phyloP scores from a whole-genome alignment of 2,888 invertebrate genomes.

The Himalopsyche japonica region DNA sequence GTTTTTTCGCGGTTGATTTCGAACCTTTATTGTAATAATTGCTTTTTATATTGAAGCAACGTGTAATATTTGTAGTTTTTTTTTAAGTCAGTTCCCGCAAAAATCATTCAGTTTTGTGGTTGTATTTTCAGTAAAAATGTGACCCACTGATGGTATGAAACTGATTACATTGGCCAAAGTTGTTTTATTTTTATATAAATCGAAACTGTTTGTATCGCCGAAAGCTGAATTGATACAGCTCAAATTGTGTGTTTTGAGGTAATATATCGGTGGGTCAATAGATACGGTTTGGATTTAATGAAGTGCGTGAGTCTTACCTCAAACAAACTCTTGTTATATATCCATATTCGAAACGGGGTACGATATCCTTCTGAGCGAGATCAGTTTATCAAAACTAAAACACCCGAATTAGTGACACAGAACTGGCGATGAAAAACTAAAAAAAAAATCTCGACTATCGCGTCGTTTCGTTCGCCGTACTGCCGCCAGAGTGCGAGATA shows the following conservation, averaged over 20 bases:
- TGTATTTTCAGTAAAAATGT: neutral
- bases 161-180: neutral
- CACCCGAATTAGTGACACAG: neutral
- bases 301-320: constrained; percentile 1
- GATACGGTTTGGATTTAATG: neutral
- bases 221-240: neutral
- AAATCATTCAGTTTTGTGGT: too few species aligned
- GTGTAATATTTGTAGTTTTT: too few species aligned
- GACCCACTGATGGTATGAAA: neutral
- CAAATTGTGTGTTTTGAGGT: neutral
- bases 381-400: constrained; percentile 1
- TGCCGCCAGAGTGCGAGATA: constrained; percentile 9
- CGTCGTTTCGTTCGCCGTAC: neutral
- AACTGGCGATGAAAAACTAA: neutral
- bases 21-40: too few species aligned
- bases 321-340: constrained; percentile 11
- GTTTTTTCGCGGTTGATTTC: too few species aligned
- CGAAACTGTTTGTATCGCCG: neutral
- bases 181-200: neutral
- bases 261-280: neutral
- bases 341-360: constrained; percentile 7
- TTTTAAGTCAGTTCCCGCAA: too few species aligned
- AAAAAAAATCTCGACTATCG: neutral
- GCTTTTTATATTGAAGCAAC: too few species aligned
- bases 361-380: neutral